Evolutionary conservation across 37 sponge, comb jelly and placozoan species (phyloP), one percentile per base, ranked within the genome.

Genomic region (Halichondria panicea): DNA sequence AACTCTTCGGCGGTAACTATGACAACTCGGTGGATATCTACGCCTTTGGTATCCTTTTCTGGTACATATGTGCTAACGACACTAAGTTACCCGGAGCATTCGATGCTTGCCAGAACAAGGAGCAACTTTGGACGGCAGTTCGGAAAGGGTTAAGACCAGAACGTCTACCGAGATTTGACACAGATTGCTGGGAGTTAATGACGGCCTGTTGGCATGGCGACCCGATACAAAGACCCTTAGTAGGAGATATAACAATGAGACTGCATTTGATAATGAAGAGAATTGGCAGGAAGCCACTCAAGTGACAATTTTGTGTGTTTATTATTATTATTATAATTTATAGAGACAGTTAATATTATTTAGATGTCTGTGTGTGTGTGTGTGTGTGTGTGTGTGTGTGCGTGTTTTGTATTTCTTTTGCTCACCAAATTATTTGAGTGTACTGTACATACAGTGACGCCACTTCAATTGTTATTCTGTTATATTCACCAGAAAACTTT

Each of bases 11-110:
- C 0, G 98, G 98, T 15, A 37, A 52, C 40, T 97, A 97, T 68
- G 95, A 94, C 77, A 79, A 69, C 60, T 86, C 95, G 4, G 95
- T 97, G 6, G 98, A 97, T 45, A 89, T 97, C 48, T 97, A 97
- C 42, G 98, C 98, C 41, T 92, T 97, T 61, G 98, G 98, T 8
- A 97, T 97, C 54, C 90, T 97, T 45, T 94, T 94, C 92, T 97
- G 98, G 98, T 92, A 84, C 92, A 87, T 95, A 36, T 93, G 92
- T 74, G 77, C 92, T 57, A 87, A 87, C 46, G 79, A 91, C 39
- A 80, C 75, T 35, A 85, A 86, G 33, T 66, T 91, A 4, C 92
- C 87, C 35, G 66, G 78, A 21, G 89, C 86, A 46, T 95, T 86
- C 45, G 89, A 93, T 37, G 85, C 83, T 38, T 95, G 92, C 55